Percentiles rank a stretch among this genome's conserved stretches.
phyloP scores from a whole-genome alignment of 2,888 invertebrate genomes.

The Erebia epiphron region DNA sequence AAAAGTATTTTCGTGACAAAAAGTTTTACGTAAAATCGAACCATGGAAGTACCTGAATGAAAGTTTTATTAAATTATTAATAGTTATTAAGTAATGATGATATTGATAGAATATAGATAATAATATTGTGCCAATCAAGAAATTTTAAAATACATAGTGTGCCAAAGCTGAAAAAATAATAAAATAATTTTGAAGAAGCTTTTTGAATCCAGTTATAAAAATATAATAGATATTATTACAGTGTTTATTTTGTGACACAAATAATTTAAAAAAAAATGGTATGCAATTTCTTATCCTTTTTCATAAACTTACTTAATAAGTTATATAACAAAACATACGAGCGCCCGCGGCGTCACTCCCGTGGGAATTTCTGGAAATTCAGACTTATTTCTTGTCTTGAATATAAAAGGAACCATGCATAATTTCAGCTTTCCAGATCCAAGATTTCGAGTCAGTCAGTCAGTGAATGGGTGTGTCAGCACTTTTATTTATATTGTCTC shows the following conservation, averaged over 20 bases:
- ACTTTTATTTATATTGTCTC: too few relatives aligned
- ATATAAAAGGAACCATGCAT: too few relatives aligned
- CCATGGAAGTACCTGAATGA: too few relatives aligned
- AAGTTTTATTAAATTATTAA: neutral
- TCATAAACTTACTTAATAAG: neutral
- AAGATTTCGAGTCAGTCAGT: too few relatives aligned
- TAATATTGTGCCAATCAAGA: conserved; percentile 30
- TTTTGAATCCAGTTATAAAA: conserved; percentile 1
- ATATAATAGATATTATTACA: neutral
- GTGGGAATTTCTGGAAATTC: too few relatives aligned
- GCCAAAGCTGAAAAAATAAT: conserved; percentile 34
- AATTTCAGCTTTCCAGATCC: too few relatives aligned
- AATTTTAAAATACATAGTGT: conserved; percentile 31
- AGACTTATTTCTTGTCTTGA: too few relatives aligned
- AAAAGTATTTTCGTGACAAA: too few relatives aligned
- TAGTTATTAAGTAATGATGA: neutral
- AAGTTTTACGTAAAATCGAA: neutral
- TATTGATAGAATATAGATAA: neutral
- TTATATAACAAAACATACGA: neutral
- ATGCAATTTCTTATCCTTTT: conserved; percentile 43
- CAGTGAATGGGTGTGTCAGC: too few relatives aligned
- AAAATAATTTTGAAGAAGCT: conserved; percentile 32
- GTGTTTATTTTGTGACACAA: conserved; percentile 22
- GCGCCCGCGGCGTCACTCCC: too few relatives aligned
- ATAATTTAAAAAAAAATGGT: conserved; percentile 31